Conservation (phyloP, 2,113 vertebrate species). For the Numenius arquata region DNA sequence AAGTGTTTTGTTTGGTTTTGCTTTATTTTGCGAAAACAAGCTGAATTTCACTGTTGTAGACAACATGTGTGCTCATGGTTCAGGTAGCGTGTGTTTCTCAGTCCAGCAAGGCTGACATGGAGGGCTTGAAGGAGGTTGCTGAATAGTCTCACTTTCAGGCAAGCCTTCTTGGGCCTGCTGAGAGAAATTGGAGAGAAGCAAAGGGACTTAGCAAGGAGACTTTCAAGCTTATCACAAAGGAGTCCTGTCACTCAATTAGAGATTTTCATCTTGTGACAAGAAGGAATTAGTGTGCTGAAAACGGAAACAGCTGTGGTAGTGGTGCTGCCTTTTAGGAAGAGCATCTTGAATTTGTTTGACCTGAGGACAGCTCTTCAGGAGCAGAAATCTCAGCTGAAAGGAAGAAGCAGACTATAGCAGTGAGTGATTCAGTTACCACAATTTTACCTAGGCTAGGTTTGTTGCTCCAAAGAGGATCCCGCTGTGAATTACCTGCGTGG, state of each 20-base stretch:
- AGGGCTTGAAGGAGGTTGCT: background rate
- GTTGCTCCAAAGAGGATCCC: background rate
- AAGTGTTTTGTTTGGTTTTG: background rate
- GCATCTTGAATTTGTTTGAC: background rate
- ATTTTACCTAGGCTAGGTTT: background rate
- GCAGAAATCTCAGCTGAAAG: background rate
- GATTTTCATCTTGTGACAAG: background rate
- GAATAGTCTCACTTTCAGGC: background rate
- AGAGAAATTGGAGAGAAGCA: background rate
- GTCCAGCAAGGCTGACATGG: background rate
- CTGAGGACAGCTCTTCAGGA: background rate
- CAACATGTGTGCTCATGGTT: fast-evolving
- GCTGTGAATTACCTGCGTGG: background rate
- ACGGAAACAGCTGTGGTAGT: background rate
- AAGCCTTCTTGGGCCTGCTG: background rate
- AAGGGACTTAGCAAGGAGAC: background rate
- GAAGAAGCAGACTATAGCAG: background rate
- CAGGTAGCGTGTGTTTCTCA: background rate
- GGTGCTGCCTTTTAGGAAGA: background rate
- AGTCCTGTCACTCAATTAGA: background rate
- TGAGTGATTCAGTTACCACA: background rate
- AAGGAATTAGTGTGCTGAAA: background rate
- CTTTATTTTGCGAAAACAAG: background rate
- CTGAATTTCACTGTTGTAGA: background rate
- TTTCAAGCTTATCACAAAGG: background rate